Evolutionary conservation across 2,113 vertebrate species (phyloP), one percentile per base, ranked within the genome.

Genomic region (Tenebrosternarchus preto): DNA sequence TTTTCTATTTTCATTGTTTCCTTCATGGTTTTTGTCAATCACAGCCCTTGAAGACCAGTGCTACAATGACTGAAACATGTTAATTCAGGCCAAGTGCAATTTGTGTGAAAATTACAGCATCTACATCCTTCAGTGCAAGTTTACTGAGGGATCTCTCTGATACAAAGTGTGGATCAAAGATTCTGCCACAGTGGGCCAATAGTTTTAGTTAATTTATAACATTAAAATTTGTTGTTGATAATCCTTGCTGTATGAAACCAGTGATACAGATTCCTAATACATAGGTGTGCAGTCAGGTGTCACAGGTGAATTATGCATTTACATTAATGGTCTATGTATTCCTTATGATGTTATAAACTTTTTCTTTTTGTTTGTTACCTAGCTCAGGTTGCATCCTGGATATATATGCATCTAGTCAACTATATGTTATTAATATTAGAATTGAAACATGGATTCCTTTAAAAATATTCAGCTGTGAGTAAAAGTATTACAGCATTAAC

Each of bases 331-430:
- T 25, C 36, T 80, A 57, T 11, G 78, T 57, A 19, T 74, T 74
- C 61, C 39, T 75, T 63, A 43, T 68, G 43, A 22, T 68, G 31
- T 15, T 6, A 59, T 80, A 74, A 74, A 71, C 79, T 74, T 80
- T 25, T 5, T 67, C 36, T 72, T 55, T 36, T 36, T 56, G 27
- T 64, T 66, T 74, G 36, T 68, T 31, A 66, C 70, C n/a, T 29
- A 64, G 61, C 71, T 80, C 61, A 68, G 12, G 7, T 80, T 80
- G 22, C 70, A 67, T 22, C 71, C 56, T 70, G 53, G 50, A 36
- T 56, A 2, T 24, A 1, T 31, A 25, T 68, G 27, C 64, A 68
- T 67, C 17, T 20, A n/a, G n/a, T n/a, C n/a, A n/a, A n/a, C n/a
- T n/a, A 77, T 50, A 50, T 50, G 1, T 50, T 50, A 4, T 36